These are phyloP conservation scores for Glomeris maerens DNA, from an alignment of 1,140 invertebrate species.

Conservation along the genomic window DNA sequence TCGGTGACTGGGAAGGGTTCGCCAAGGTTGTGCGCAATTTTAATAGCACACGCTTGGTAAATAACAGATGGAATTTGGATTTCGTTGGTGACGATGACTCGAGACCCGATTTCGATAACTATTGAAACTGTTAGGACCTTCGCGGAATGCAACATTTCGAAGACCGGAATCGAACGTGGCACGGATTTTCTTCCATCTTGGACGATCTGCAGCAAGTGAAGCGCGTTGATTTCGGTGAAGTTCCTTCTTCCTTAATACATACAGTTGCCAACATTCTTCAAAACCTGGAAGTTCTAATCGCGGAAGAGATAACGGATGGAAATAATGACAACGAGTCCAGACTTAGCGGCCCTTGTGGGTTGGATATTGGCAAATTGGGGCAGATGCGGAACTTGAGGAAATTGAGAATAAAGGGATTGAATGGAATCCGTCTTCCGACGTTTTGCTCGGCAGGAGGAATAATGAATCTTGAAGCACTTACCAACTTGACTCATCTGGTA, in stretches of 20 bases:
- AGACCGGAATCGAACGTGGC: slow-evolving; percentile 6
- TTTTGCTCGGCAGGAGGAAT: background rate
- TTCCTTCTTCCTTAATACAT: background rate
- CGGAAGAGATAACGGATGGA: slow-evolving; percentile 3
- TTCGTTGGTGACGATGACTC: background rate
- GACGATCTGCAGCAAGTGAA: background rate
- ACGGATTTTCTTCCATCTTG: background rate
- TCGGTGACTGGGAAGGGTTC: slow-evolving; percentile 4
- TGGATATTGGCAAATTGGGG: background rate
- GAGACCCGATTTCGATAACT: background rate
- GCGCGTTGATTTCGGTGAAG: slow-evolving; percentile 1
- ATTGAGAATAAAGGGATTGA: background rate
- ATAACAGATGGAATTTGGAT: background rate
- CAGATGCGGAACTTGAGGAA: background rate
- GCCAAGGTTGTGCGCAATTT: background rate
- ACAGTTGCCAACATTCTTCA: background rate
- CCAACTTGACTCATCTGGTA: background rate
- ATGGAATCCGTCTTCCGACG: background rate
- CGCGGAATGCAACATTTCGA: slow-evolving; percentile 7
- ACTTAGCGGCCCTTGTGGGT: background rate
- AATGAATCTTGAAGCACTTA: background rate
- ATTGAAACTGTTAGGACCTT: slow-evolving; percentile 2
- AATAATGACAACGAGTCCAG: background rate
- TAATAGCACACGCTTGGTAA: background rate
- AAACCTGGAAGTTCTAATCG: slow-evolving; percentile 2